A percentile compares a stretch with the other conserved stretches of the same genome.
phyloP scores from a whole-genome alignment of 2,113 vertebrate species.

The Coryphaenoides rupestris region DNA sequence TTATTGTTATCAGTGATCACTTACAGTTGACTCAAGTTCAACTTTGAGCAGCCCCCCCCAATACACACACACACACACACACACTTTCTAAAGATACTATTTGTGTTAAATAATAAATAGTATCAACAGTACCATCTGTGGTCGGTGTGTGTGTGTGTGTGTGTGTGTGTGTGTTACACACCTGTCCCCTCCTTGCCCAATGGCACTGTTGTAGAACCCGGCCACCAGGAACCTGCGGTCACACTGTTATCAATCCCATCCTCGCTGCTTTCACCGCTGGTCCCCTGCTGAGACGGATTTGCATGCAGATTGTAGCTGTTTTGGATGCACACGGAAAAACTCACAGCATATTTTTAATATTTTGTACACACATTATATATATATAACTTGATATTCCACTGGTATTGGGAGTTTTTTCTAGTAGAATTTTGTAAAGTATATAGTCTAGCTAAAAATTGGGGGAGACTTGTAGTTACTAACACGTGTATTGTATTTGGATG shows the following conservation, averaged over 20 bases:
- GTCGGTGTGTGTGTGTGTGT: no score
- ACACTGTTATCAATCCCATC: constrained; percentile 16
- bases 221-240: no score
- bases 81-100: no score
- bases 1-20: no score
- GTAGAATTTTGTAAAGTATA: constrained; percentile 73
- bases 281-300: constrained; percentile 50
- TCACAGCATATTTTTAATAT: constrained; percentile 46
- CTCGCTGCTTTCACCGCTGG: constrained; percentile 52
- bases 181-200: no score
- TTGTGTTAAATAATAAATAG: no score
- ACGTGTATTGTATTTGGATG: constrained; percentile 63
- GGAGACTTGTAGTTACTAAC: constrained; percentile 62
- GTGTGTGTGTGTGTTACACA: no score
- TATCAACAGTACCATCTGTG: no score
- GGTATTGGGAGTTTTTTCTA: constrained; percentile 70
- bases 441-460: constrained; percentile 57
- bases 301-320: constrained; percentile 64
- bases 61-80: no score
- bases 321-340: constrained; percentile 52
- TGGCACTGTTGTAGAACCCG: no score
- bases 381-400: constrained; percentile 57
- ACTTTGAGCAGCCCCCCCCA: no score
- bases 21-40: no score
- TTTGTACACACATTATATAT: constrained; percentile 41